phyloP scores from a whole-genome alignment of 2,888 invertebrate genomes.

The Fragum sueziense region DNA sequence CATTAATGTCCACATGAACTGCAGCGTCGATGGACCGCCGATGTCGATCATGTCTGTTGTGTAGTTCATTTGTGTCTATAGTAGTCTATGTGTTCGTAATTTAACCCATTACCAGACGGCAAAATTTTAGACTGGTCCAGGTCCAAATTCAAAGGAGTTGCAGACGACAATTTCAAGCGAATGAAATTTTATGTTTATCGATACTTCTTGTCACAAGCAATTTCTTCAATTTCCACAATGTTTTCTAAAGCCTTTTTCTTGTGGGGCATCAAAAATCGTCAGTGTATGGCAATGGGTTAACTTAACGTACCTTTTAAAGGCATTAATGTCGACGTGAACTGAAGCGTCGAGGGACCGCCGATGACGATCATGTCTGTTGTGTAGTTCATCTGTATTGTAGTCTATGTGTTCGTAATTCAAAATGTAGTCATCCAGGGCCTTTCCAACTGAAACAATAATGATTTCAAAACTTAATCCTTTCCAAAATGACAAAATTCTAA shows the following conservation, averaged over 20 bases:
- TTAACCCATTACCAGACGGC: too few species aligned
- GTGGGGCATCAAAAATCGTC: neutral
- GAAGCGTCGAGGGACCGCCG: conserved; percentile 67
- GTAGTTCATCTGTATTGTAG: conserved; percentile 67
- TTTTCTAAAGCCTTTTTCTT: too few species aligned
- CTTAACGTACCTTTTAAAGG: conserved; percentile 68
- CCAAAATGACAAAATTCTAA: too few species aligned
- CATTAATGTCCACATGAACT: conserved; percentile 69
- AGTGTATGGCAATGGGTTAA: neutral
- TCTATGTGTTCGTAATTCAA: conserved; percentile 71
- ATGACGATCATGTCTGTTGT: conserved; percentile 66
- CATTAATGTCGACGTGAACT: conserved; percentile 69
- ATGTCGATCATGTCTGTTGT: conserved; percentile 66
- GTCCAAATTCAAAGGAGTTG: too few species aligned
- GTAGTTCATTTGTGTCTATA: conserved; percentile 64
- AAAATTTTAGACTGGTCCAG: too few species aligned
- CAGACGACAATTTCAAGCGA: too few species aligned
- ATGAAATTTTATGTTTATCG: too few species aligned
- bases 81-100: conserved; percentile 73
- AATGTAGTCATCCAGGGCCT: conserved; percentile 73
- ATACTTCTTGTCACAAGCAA: neutral
- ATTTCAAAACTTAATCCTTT: too few species aligned
- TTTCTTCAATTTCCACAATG: neutral
- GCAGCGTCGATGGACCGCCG: conserved; percentile 67
- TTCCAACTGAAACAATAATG: conserved; percentile 67